Percentiles rank a stretch among this genome's conserved stretches.
Conservation (phyloP, 2,113 vertebrate species). For the Hymenochirus boettgeri region DNA sequence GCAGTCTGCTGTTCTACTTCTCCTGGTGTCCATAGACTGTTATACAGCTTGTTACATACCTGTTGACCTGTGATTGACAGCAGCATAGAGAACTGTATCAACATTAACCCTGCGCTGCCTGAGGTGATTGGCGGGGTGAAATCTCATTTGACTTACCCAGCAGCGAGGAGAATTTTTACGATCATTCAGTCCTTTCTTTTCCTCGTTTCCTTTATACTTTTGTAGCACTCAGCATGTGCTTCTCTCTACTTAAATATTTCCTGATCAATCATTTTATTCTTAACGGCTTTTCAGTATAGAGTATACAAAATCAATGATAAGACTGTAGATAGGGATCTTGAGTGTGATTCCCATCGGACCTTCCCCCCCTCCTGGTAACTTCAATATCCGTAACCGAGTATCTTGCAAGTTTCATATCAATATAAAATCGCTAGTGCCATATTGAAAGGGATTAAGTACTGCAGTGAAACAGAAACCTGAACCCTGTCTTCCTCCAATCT, state of each 20-base stretch:
- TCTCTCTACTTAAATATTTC: background rate
- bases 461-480: constrained; percentile 32
- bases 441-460: constrained; percentile 26
- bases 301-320: constrained; percentile 22
- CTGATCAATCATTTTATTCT: background rate
- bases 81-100: no score
- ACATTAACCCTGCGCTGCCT: no score
- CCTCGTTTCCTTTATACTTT: no score
- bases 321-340: constrained; percentile 16
- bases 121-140: no score
- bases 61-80: no score
- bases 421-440: constrained; percentile 18
- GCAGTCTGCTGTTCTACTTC: no score
- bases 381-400: constrained; percentile 33
- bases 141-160: no score
- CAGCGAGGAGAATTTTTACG: no score
- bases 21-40: no score
- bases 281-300: constrained; percentile 2
- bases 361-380: constrained; percentile 18
- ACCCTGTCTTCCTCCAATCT: constrained; percentile 31
- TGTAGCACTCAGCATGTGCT: no score
- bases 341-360: constrained; percentile 20
- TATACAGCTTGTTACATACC: no score
- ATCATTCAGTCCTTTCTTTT: no score
- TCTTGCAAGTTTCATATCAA: constrained; percentile 33